Evolutionary conservation across 92 coral and sea anemone genomes (phyloP), one percentile per base, ranked within the genome.

Genomic region (Virgularia gustaviana): DNA sequence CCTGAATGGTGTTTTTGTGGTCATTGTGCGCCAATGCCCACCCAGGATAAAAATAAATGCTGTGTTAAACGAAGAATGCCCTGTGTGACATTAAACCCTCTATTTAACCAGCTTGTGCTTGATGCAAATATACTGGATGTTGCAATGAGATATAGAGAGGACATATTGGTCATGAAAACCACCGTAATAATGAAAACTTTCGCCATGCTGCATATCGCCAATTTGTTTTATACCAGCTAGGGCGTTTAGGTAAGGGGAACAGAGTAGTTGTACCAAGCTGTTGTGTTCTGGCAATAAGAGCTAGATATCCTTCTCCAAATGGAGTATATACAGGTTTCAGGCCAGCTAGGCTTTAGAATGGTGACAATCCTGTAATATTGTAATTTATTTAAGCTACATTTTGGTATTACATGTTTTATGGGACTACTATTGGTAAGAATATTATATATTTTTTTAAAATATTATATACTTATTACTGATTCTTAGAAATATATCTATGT

Each of bases 101-200:
- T 71, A 29, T 71, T 71, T 32, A 34, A 54, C 22, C 77, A 71
- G 47, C 61, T 71, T 54, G 77, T 55, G 16, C 42, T 71, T 38
- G 77, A 71, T 49, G 18, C 62, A 36, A 55, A 54, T 51, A 49
- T 72, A 10, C 64, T 52, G 29, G 64, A 72, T n/a, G 65, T 18
- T n/a, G n/a, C n/a, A n/a, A n/a, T n/a, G n/a, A n/a, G n/a, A n/a
- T n/a, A n/a, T n/a, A n/a, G n/a, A n/a, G 76, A 70, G 78, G 70
- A 57, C 41, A 49, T 57, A 29, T 53, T 72, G 37, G 78, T 72
- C 38, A 3, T 72, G 22, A 67, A 72, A 19, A 57, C 43, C 78
- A 65, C 9, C 34, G 78, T 54, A 72, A 57, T 16, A 72, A 72
- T 55, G 78, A 57, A 63, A 54, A 57, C 58, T 72, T 72, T 55